phyloP scores from a whole-genome alignment of 1,140 invertebrate species.

The Drosophila oshimai region DNA sequence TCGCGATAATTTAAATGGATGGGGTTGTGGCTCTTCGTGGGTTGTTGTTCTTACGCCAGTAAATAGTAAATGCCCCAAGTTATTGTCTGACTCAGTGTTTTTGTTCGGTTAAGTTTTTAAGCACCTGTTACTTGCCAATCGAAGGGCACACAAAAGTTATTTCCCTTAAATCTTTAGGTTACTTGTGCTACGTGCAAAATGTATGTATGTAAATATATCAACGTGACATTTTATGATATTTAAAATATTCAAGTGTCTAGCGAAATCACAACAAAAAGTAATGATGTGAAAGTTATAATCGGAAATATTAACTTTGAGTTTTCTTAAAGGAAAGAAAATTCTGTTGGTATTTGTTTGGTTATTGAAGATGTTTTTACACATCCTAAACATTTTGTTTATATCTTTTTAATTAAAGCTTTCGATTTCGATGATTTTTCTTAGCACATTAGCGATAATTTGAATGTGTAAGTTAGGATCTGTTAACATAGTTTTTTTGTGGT shows the following conservation, averaged over 20 bases:
- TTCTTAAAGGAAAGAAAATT: too few relatives aligned
- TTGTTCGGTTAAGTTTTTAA: slow-evolving; percentile 28
- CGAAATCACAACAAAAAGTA: neutral
- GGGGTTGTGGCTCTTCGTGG: slow-evolving; percentile 11
- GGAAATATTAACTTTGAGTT: neutral
- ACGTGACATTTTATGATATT: slow-evolving; percentile 65
- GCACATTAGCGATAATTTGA: too few relatives aligned
- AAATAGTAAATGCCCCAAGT: neutral
- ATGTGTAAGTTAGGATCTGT: too few relatives aligned
- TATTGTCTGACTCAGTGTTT: too few relatives aligned
- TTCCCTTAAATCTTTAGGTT: neutral
- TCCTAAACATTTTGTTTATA: too few relatives aligned
- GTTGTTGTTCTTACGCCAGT: slow-evolving; percentile 3
- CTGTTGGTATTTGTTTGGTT: too few relatives aligned
- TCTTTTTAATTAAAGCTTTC: too few relatives aligned
- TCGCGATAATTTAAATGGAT: slow-evolving; percentile 67
- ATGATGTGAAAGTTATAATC: neutral
- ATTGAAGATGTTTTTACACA: too few relatives aligned
- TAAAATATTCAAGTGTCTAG: slow-evolving; percentile 13
- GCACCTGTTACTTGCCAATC: slow-evolving; percentile 21
- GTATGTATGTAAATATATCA: slow-evolving; percentile 38
- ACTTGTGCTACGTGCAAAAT: slow-evolving; percentile 38
- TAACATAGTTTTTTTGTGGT: neutral
- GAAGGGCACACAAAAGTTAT: slow-evolving; percentile 18
- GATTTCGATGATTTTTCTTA: too few relatives aligned